Conservation (phyloP, 2,888 invertebrate species). For the Dromius quadrimaculatus region DNA sequence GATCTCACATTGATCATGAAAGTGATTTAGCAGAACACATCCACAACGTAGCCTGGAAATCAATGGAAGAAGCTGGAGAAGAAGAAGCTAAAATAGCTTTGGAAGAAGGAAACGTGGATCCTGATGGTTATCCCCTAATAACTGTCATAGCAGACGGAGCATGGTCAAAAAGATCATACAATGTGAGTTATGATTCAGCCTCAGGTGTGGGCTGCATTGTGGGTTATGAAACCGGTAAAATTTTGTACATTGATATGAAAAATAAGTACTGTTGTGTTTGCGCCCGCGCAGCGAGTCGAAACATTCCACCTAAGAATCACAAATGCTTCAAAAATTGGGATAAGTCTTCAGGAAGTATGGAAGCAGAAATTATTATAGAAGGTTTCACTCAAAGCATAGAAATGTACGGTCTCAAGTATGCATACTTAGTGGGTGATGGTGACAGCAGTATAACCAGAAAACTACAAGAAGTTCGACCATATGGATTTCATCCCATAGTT, state of each 20-base stretch:
- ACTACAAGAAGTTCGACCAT: neutral
- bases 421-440: constrained; percentile 34
- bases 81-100: constrained; percentile 45
- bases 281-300: constrained; percentile 10
- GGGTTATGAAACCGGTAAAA: constrained; percentile 23
- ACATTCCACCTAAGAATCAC: no score
- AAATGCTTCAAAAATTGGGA: no score
- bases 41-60: neutral
- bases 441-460: constrained; percentile 32
- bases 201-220: constrained; percentile 42
- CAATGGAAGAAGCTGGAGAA: constrained; percentile 14
- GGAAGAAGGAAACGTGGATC: constrained; percentile 51
- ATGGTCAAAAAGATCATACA: constrained; percentile 52
- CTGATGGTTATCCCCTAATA: constrained; percentile 51
- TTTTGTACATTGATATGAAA: constrained; percentile 36
- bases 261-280: constrained; percentile 46
- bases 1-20: no score
- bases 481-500: neutral
- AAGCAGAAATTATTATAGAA: constrained; percentile 40
- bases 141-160: constrained; percentile 55
- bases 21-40: no score
- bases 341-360: constrained; percentile 36
- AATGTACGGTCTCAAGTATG: constrained; percentile 30
- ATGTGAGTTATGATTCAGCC: neutral
- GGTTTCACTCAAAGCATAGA: constrained; percentile 32